Evolutionary conservation across 2,797 vertebrate genomes (phyloP), one percentile per base, ranked within the genome.

Genomic region (Nyctibius grandis): DNA sequence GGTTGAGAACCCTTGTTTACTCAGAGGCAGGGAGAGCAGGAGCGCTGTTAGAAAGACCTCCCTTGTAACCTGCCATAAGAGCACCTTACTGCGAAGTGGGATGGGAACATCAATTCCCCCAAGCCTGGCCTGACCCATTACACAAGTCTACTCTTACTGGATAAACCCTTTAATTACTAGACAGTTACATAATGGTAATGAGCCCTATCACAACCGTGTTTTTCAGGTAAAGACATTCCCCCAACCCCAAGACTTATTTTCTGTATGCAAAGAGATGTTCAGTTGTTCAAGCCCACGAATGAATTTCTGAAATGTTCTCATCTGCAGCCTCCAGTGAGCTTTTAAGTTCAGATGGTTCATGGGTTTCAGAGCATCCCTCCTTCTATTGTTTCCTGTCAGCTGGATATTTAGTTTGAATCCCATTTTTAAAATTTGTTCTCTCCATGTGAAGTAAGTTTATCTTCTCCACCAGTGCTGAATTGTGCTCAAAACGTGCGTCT

Each of bases 91-190:
- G 1, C 14, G 12, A 33, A 28, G 12, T 38, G 25, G 3, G 21
- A 59, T 0, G 1, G 23, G 15, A 77, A 12, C 7, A 22, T 50
- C 20, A 33, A 1, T 64, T 76, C 47, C 38, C 38, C 11, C 33
- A 48, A 44, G 36, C 36, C 59, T 73, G 64, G 13, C 3, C 1
- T 38, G 45, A 56, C 11, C 9, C 19, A 23, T 23, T 85, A 9
- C 9, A 22, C 15, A 21, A 31, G 29, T 54, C 56, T 88, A 25
- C 23, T 56, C 11, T 69, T 53, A 57, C 47, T 65, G 33, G 34
- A 23, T 54, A 63, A 77, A 42, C 8, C 7, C 18, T 68, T 56
- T 68, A 26, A 60, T 83, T 83, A 42, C 15, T 48, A 17, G 36
- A 8, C 23, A 33, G 11, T 60, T 72, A 60, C 4, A 5, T 31